phyloP scores from a whole-genome alignment of 2,113 vertebrate species.

The Aspiorhynchus laticeps region DNA sequence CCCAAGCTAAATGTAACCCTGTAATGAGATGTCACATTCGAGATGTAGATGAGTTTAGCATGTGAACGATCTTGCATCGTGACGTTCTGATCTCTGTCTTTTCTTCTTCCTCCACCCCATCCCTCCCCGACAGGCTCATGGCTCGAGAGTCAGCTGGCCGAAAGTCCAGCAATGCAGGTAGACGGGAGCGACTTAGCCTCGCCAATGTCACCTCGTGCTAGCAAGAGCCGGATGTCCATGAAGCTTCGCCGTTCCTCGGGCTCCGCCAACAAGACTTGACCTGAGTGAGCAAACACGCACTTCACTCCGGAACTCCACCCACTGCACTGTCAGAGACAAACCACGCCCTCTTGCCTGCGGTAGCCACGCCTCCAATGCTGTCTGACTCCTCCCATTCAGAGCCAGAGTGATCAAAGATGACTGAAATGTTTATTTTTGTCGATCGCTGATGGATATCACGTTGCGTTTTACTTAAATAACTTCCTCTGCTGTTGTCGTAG shows the following conservation, averaged over 20 bases:
- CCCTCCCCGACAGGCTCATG: constrained; percentile 82
- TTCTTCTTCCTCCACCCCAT: constrained; percentile 43
- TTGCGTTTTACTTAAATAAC: background rate
- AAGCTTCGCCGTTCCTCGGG: constrained; percentile 96
- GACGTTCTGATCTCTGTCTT: constrained; percentile 48
- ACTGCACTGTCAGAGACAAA: background rate
- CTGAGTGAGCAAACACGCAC: background rate
- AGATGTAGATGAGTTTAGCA: background rate
- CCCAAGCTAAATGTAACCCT: background rate
- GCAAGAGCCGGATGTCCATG: constrained; percentile 99
- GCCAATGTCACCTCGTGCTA: constrained; percentile 97
- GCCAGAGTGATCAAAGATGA: constrained; percentile 7
- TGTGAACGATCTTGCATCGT: background rate
- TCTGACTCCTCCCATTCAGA: constrained; percentile 24
- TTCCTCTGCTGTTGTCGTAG: background rate
- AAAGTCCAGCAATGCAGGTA: constrained; percentile 87
- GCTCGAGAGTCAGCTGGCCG: constrained; percentile 88
- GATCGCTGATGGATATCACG: background rate
- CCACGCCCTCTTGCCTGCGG: background rate
- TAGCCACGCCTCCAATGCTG: background rate
- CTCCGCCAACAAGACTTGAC: constrained; percentile 96
- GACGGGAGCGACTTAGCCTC: constrained; percentile 92
- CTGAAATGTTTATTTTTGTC: background rate
- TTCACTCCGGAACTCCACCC: background rate
- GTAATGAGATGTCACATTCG: background rate